A percentile compares a stretch with the other conserved stretches of the same genome.
Evolutionary conservation across 2,113 vertebrate species (phyloP).

Genomic region (Daphoenositta chrysoptera): DNA sequence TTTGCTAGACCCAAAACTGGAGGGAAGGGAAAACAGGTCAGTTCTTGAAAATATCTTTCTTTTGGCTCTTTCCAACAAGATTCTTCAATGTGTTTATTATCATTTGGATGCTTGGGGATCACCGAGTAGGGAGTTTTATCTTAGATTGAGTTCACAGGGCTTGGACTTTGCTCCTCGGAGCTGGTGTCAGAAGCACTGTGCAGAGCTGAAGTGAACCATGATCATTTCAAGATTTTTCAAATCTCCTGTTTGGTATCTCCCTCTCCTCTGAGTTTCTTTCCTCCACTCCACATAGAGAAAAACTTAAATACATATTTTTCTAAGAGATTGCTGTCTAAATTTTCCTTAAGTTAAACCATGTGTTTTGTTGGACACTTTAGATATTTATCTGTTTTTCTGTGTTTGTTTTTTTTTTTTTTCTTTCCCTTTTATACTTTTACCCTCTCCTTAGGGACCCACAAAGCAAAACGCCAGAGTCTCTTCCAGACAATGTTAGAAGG

Average conservation of each 20-base stretch:
- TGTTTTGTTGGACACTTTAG: constrained; percentile 53
- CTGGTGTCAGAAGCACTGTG: not conserved
- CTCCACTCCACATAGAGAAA: not conserved
- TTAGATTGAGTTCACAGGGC: not conserved
- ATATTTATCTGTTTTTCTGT: constrained; percentile 61
- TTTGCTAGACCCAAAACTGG: not conserved
- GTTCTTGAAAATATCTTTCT: not conserved
- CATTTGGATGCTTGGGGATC: not conserved
- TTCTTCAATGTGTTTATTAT: constrained; percentile 22
- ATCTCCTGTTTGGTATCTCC: not conserved
- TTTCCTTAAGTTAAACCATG: constrained; percentile 67
- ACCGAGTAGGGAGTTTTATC: not conserved
- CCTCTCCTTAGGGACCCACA: constrained; percentile 36
- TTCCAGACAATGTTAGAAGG: constrained; percentile 16
- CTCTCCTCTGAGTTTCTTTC: not conserved
- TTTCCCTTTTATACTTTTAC: constrained; percentile 51
- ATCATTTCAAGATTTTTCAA: not conserved
- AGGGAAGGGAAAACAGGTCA: not conserved
- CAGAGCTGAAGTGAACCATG: not conserved
- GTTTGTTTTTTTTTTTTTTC: not conserved
- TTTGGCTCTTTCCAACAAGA: not conserved
- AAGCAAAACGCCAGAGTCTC: constrained; percentile 8
- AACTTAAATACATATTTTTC: constrained; percentile 54
- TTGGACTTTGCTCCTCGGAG: not conserved
- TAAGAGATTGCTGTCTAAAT: constrained; percentile 36